These are phyloP conservation scores for Pseudomyrmex cubaensis DNA, from an alignment of 1,140 invertebrate genomes.

Conservation along the genomic window DNA sequence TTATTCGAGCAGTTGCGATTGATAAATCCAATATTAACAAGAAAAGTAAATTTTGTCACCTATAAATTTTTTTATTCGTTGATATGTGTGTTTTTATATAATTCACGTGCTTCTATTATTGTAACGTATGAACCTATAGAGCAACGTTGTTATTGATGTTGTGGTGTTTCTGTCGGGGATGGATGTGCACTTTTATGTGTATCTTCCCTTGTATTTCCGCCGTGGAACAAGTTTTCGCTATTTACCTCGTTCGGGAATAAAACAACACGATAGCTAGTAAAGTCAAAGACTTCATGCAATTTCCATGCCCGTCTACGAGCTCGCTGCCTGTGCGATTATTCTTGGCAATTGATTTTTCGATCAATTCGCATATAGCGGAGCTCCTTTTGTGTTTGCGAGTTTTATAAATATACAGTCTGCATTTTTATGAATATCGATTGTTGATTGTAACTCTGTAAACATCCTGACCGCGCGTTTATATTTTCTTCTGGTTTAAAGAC, in stretches of 20 bases:
- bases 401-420: conserved; percentile 1
- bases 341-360: conserved; percentile 27
- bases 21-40: background rate
- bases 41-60: background rate
- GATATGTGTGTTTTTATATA: background rate
- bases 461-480: background rate
- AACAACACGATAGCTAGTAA: conserved; percentile 10
- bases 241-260: conserved; percentile 31
- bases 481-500: background rate
- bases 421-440: conserved; percentile 5
- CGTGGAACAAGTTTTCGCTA: conserved; percentile 13
- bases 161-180: background rate
- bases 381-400: background rate
- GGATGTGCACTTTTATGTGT: conserved; percentile 4
- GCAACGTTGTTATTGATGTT: conserved; percentile 8
- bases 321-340: background rate
- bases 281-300: conserved; percentile 32
- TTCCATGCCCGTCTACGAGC: conserved; percentile 21
- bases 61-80: too few relatives aligned
- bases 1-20: background rate
- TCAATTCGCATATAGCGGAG: conserved; percentile 13
- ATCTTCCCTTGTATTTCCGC: background rate
- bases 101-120: background rate
- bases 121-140: background rate
- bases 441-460: background rate